These are phyloP conservation scores for Bovichtus diacanthus DNA, from an alignment of 2,797 vertebrate genomes.

Conservation along the genomic window DNA sequence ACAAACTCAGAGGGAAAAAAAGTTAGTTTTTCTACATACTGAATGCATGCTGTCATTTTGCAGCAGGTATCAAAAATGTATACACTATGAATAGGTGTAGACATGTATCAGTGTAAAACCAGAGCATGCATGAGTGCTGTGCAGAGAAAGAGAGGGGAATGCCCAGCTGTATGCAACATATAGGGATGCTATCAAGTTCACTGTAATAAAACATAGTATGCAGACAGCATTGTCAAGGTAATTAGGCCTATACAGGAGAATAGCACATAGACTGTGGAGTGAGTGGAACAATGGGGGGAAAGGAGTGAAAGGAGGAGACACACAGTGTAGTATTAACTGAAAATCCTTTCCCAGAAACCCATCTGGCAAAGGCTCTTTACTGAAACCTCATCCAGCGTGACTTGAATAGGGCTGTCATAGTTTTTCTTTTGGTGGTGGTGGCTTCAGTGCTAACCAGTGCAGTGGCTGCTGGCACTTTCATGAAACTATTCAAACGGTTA, in stretches of 20 bases:
- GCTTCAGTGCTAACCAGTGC: constrained; percentile 30
- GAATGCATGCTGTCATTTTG: background rate
- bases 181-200: constrained; percentile 44
- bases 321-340: constrained; percentile 40
- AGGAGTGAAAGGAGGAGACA: constrained; percentile 33
- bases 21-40: background rate
- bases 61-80: background rate
- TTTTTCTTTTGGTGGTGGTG: background rate
- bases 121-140: background rate
- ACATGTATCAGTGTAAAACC: background rate
- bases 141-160: background rate
- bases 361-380: constrained; percentile 44
- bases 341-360: constrained; percentile 58
- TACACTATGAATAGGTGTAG: background rate
- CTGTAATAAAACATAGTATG: constrained; percentile 56
- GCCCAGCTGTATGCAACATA: constrained; percentile 11
- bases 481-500: constrained; percentile 3
- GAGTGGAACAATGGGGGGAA: constrained; percentile 30
- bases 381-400: constrained; percentile 66
- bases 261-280: constrained; percentile 29
- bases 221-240: constrained; percentile 57
- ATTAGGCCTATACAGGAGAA: constrained; percentile 55
- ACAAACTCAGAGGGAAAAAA: background rate
- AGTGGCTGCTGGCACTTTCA: background rate
- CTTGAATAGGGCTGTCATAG: constrained; percentile 30